These are phyloP conservation scores for Fragum sueziense DNA, from an alignment of 2,888 invertebrate species.

Conservation along the genomic window DNA sequence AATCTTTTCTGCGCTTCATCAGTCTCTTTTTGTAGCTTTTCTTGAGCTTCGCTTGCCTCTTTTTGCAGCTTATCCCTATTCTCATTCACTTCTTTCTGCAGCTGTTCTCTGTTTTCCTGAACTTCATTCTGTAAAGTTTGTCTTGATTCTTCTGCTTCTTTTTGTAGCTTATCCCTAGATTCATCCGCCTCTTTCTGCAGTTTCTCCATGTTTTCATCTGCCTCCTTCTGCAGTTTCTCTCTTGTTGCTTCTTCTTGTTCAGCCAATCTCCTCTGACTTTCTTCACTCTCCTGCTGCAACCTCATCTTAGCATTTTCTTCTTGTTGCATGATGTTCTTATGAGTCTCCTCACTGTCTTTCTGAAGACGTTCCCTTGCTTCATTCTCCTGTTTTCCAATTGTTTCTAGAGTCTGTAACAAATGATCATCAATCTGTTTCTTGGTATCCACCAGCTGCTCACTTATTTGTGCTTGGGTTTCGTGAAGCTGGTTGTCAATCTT, in stretches of 20 bases:
- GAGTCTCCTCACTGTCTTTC: slow-evolving; percentile 55
- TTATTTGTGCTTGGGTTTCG: slow-evolving; percentile 51
- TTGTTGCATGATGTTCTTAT: slow-evolving; percentile 45
- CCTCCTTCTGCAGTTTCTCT: slow-evolving; percentile 52
- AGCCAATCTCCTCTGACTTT: slow-evolving; percentile 43
- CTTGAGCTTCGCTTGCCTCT: slow-evolving; percentile 48
- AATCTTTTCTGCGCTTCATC: slow-evolving; percentile 50
- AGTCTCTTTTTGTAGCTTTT: slow-evolving; percentile 45
- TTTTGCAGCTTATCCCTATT: slow-evolving; percentile 35
- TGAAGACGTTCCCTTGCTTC: slow-evolving; percentile 43
- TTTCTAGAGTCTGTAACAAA: slow-evolving; percentile 41
- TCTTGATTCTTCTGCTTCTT: slow-evolving; percentile 53
- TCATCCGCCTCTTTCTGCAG: slow-evolving; percentile 52
- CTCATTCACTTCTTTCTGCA: slow-evolving; percentile 55
- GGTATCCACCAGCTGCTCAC: slow-evolving; percentile 52
- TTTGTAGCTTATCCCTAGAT: slow-evolving; percentile 43
- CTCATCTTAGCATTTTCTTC: slow-evolving; percentile 45
- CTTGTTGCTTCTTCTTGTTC: slow-evolving; percentile 53
- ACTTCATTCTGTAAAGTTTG: slow-evolving; percentile 51
- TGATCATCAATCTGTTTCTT: slow-evolving; percentile 55
- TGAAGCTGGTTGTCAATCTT: slow-evolving; percentile 52
- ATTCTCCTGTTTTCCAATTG: slow-evolving; percentile 52
- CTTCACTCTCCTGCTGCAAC: slow-evolving; percentile 57
- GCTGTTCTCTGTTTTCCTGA: slow-evolving; percentile 36
- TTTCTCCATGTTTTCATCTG: slow-evolving; percentile 48